Conservation (phyloP, 2,113 vertebrate species). For the Lanius ludovicianus region DNA sequence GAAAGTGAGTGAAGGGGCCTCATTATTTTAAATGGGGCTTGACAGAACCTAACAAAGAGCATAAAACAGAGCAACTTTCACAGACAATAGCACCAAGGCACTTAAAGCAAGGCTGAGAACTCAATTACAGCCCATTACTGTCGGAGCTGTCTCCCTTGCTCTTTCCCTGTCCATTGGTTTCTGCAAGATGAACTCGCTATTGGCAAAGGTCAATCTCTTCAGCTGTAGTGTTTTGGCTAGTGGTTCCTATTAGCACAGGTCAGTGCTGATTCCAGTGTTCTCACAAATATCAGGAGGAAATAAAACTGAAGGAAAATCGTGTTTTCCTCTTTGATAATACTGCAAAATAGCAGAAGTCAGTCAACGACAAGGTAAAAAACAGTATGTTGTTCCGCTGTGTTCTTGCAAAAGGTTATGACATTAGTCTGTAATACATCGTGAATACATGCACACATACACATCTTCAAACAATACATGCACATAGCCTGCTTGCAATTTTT, state of each 20-base stretch:
- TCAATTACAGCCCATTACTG: conserved; percentile 74
- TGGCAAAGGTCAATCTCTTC: conserved; percentile 39
- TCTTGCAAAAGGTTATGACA: not conserved
- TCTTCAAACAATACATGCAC: not conserved
- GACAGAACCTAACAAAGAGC: conserved; percentile 68
- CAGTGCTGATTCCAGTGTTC: not conserved
- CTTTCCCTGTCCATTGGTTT: conserved; percentile 44
- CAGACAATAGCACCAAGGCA: conserved; percentile 65
- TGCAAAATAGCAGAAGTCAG: not conserved
- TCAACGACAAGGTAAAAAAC: not conserved
- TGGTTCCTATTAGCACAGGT: not conserved
- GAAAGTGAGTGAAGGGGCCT: conserved; percentile 65
- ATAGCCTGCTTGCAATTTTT: not conserved
- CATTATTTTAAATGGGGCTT: conserved; percentile 77
- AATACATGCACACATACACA: rapidly evolving
- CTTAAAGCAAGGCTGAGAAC: conserved; percentile 72
- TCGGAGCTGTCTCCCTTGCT: conserved; percentile 11
- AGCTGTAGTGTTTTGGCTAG: not conserved
- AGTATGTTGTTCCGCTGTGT: not conserved
- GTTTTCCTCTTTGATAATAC: not conserved
- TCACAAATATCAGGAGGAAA: not conserved
- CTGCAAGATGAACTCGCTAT: not conserved
- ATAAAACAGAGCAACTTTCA: conserved; percentile 75
- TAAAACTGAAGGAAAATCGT: not conserved
- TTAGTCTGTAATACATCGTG: not conserved